Evolutionary conservation across 2,888 invertebrate species (phyloP).

Genomic region (Drosophila mimica): DNA sequence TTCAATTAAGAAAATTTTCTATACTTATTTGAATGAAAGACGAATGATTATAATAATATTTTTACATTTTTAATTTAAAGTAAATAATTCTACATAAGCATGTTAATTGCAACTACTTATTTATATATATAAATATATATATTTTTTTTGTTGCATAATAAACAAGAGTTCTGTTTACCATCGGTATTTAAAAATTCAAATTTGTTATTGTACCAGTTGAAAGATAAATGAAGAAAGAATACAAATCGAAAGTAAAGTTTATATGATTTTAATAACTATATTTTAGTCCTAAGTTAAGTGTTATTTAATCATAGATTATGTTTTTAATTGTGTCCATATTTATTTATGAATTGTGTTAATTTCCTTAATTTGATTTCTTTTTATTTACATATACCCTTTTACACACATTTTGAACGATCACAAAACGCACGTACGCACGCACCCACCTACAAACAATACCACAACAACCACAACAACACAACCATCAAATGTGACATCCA

Average conservation of each 20-base stretch:
- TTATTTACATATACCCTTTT: constrained; percentile 56
- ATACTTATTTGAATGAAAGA: not conserved
- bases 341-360: constrained; percentile 51
- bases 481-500: constrained; percentile 48
- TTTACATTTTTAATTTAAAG: not conserved
- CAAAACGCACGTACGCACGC: constrained; percentile 61
- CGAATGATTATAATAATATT: not conserved
- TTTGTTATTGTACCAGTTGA: not conserved
- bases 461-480: constrained; percentile 27
- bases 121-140: not conserved
- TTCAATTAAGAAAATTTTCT: not conserved
- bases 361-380: constrained; percentile 48
- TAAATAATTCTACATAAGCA: not conserved
- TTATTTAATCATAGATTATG: not conserved
- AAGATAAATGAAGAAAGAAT: not conserved
- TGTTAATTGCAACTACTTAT: not conserved
- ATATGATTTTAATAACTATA: not conserved
- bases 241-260: not conserved
- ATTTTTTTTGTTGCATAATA: not conserved
- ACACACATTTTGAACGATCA: constrained; percentile 50
- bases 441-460: constrained; percentile 39
- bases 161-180: not conserved
- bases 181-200: not conserved
- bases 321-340: constrained; percentile 31
- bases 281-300: not conserved